Conservation (phyloP, 2,888 invertebrate species). For the Taenaris catops region DNA sequence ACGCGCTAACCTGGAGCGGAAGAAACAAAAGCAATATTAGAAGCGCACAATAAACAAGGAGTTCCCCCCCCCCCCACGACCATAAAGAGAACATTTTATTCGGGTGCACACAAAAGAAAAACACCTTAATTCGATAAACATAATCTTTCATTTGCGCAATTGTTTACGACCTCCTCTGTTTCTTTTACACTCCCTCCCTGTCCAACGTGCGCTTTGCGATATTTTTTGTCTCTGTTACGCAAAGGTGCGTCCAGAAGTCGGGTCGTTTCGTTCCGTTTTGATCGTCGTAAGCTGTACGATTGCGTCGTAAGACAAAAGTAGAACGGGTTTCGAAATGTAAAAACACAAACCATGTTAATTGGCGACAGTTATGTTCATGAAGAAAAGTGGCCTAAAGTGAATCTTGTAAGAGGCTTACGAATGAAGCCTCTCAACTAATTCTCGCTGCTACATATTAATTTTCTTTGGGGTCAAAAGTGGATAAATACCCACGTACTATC, state of each 20-base stretch:
- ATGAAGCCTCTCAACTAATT: no score
- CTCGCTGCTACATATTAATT: no score
- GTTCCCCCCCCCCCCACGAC: conserved; percentile 45
- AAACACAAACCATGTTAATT: no score
- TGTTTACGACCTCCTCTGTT: conserved; percentile 58
- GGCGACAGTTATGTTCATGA: no score
- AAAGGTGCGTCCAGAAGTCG: conserved; percentile 46
- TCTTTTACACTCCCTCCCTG: conserved; percentile 33
- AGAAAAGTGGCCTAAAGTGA: no score
- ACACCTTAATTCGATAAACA: conserved; percentile 75
- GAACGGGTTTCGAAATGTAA: no score
- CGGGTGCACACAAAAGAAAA: conserved; percentile 41
- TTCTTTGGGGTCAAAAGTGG: no score
- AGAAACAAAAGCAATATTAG: conserved; percentile 26
- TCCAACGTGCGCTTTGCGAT: conserved; percentile 20
- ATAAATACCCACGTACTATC: no score
- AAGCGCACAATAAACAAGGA: conserved; percentile 41
- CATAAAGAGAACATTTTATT: conserved; percentile 69
- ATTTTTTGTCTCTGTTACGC: conserved; percentile 34
- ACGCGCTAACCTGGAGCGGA: no score
- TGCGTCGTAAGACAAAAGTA: no score
- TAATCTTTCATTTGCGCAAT: conserved; percentile 74
- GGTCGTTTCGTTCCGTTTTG: conserved; percentile 41
- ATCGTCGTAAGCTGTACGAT: conserved; percentile 25
- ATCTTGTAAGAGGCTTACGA: no score